Evolutionary conservation across 2,888 invertebrate genomes (phyloP), one percentile per base, ranked within the genome.

Genomic region (Mesodorylaimus sp.): DNA sequence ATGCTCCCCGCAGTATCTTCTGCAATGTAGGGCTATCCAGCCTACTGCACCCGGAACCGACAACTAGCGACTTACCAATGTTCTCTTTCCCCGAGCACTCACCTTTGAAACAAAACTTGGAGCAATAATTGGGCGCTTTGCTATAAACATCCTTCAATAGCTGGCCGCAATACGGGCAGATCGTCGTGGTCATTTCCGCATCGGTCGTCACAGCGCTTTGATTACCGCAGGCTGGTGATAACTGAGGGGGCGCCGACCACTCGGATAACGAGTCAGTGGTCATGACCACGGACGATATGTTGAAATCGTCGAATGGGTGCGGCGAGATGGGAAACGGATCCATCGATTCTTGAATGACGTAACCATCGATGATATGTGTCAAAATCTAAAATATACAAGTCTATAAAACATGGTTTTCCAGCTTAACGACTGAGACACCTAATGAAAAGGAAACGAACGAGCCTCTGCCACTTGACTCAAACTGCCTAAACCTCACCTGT

Each of bases 311-410:
- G 36, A 47, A 47, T 3, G 25, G n/a, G 3, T n/a, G 25, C 37
- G 47, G 47, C 5, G 37, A 37, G 5, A 47, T 19, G 23, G 48
- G 37, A 29, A 52, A 52, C 13, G 52, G 52, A 23, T 52, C 49
- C n/a, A 28, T 2, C n/a, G 49, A 50, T 41, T 52, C 52, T 26
- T 52, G 52, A 23, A 52, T 52, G 24, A 52, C 44, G 52, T 45
- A 52, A 2, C 52, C 49, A 27, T 50, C 52, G 26, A 52, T 43
- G 26, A 37, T 26, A 37, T 52, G 52, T 5, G 43, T 52, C 16
- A 52, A 24, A 27, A 51, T 45, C 25, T 43, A 39, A 39, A 39
- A 39, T 7, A 21, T 39, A 39, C 13, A 21, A 39, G 21, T 32
- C 16, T 32, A 10, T n/a, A n/a, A n/a, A n/a, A n/a, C n/a, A n/a